A percentile compares a stretch with the other conserved stretches of the same genome.
phyloP scores from a whole-genome alignment of 2,797 vertebrate species.

The Propithecus perrieri region DNA sequence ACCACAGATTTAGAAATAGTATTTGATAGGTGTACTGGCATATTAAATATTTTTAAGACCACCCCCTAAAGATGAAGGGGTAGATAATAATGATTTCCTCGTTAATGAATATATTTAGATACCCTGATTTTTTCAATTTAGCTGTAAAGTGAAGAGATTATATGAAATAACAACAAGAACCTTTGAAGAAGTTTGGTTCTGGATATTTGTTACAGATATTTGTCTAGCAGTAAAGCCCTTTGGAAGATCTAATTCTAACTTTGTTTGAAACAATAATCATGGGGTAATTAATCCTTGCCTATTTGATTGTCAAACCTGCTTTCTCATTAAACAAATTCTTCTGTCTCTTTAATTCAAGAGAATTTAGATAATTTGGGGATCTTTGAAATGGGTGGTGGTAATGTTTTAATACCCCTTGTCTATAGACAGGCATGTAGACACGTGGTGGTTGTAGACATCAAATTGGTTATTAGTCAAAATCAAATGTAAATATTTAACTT shows the following conservation, averaged over 20 bases:
- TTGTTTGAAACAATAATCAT: not conserved
- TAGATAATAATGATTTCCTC: not conserved
- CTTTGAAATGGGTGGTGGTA: not conserved
- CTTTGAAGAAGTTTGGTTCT: not conserved
- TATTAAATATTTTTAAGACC: slow-evolving; percentile 9
- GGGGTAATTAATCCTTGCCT: not conserved
- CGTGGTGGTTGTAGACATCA: not conserved
- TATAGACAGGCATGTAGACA: not conserved
- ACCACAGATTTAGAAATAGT: not conserved
- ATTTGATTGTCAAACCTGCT: not conserved
- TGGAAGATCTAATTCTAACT: not conserved
- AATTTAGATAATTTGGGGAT: not conserved
- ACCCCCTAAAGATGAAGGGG: not conserved
- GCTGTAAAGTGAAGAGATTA: not conserved
- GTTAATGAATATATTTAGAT: not conserved
- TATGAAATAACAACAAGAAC: not conserved
- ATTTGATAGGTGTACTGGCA: not conserved
- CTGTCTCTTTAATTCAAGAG: not conserved
- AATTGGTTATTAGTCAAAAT: not conserved
- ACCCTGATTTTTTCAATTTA: not conserved
- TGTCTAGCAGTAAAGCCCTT: not conserved
- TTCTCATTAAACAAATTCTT: not conserved
- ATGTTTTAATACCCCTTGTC: not conserved
- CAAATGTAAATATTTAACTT: slow-evolving; percentile 40
- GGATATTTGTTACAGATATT: not conserved